Conservation (phyloP, 2,888 invertebrate species). For the Salpingus planirostris region DNA sequence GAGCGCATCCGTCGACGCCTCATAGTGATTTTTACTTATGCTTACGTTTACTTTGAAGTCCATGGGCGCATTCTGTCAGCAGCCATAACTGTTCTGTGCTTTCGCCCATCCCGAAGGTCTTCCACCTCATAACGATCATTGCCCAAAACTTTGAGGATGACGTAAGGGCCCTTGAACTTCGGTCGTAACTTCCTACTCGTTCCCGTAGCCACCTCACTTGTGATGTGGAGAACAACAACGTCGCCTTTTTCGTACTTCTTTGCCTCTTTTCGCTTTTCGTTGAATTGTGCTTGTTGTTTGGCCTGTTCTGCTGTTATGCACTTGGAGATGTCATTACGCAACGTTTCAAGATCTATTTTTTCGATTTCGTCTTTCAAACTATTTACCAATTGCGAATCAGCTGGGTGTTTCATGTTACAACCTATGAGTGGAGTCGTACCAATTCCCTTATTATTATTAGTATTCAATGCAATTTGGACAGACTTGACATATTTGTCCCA, state of each 20-base stretch:
- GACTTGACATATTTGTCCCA: slow-evolving; percentile 23
- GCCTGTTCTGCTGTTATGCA: slow-evolving; percentile 12
- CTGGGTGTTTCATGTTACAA: slow-evolving; percentile 4
- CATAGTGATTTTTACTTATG: slow-evolving; percentile 1
- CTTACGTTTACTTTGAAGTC: no score
- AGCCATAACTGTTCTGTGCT: slow-evolving; percentile 1
- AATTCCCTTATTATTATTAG: slow-evolving; percentile 13
- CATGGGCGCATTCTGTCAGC: slow-evolving; percentile 1
- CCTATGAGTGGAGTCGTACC: slow-evolving; percentile 17
- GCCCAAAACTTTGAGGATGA: no score
- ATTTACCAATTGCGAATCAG: slow-evolving; percentile 12
- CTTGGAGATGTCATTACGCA: slow-evolving; percentile 7
- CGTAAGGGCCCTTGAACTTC: slow-evolving; percentile 15
- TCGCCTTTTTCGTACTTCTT: slow-evolving; percentile 8
- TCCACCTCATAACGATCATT: no score
- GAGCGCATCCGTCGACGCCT: background rate
- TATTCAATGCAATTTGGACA: slow-evolving; percentile 23
- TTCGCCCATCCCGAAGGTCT: no score
- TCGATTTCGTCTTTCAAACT: no score
- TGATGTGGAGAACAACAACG: slow-evolving; percentile 15
- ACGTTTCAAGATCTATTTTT: slow-evolving; percentile 6
- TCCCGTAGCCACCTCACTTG: slow-evolving; percentile 10
- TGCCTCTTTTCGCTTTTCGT: slow-evolving; percentile 6
- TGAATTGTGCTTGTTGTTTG: slow-evolving; percentile 14
- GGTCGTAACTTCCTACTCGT: slow-evolving; percentile 10